These are phyloP conservation scores for Vesta saturnalis DNA, from an alignment of 2,888 invertebrate species.

Conservation along the genomic window DNA sequence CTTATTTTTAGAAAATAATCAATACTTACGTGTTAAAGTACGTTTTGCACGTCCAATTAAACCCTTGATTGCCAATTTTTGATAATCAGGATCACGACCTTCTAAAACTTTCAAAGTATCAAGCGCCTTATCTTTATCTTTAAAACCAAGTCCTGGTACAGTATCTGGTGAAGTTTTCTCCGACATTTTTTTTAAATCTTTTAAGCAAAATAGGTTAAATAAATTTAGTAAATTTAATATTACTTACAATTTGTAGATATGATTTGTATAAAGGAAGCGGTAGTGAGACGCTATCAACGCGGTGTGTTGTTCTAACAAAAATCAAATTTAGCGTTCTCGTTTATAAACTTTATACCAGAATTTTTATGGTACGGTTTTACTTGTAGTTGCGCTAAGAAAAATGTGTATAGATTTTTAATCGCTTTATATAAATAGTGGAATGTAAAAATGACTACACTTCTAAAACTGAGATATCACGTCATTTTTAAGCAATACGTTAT, in stretches of 20 bases:
- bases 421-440: conserved; percentile 37
- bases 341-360: background rate
- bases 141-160: conserved; percentile 80
- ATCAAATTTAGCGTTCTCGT: conserved; percentile 3
- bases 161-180: conserved; percentile 65
- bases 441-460: conserved; percentile 48
- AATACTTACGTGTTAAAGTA: conserved; percentile 70
- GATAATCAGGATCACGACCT: conserved; percentile 81
- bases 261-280: background rate
- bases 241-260: background rate
- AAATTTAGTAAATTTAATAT: background rate
- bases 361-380: background rate
- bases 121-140: conserved; percentile 78
- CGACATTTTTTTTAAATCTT: conserved; percentile 52
- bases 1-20: background rate
- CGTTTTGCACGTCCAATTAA: conserved; percentile 77
- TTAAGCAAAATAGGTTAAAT: background rate
- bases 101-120: conserved; percentile 71
- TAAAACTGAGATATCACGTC: conserved; percentile 52
- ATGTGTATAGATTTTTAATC: conserved; percentile 7
- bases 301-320: background rate
- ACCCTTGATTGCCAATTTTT: conserved; percentile 76
- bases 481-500: conserved; percentile 41
- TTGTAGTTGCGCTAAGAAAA: background rate
- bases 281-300: background rate